phyloP scores from a whole-genome alignment of 2,113 vertebrate genomes.

The Dicentrarchus labrax region DNA sequence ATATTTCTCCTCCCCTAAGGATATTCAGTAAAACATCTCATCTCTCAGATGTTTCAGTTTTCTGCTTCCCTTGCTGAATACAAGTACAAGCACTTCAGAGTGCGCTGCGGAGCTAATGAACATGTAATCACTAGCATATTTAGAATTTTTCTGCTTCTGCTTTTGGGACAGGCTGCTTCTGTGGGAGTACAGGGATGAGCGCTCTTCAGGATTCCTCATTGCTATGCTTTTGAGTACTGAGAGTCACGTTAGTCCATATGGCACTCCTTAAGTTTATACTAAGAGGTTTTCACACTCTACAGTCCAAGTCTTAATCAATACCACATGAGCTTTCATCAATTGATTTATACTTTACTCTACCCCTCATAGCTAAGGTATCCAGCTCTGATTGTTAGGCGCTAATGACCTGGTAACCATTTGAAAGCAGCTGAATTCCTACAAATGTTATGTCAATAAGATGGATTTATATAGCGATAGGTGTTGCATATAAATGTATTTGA shows the following conservation, averaged over 20 bases:
- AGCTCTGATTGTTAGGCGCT: conserved; percentile 60
- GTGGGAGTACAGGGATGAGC: conserved; percentile 35
- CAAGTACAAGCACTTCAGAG: conserved; percentile 53
- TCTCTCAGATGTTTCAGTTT: conserved; percentile 54
- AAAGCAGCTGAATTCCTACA: conserved; percentile 71
- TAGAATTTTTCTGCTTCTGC: conserved; percentile 29
- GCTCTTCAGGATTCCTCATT: conserved; percentile 47
- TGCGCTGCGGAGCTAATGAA: conserved; percentile 54
- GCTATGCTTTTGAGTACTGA: conserved; percentile 29
- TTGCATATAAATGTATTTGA: conserved; percentile 66
- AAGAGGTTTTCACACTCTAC: conserved; percentile 40
- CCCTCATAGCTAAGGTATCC: conserved; percentile 46
- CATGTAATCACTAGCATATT: conserved; percentile 63
- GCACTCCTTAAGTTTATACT: conserved; percentile 34
- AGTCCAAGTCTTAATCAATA: conserved; percentile 62
- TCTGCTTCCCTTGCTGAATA: conserved; percentile 42
- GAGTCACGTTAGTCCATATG: conserved; percentile 30
- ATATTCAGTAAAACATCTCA: conserved; percentile 61
- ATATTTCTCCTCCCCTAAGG: conserved; percentile 37
- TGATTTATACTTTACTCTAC: conserved; percentile 56
- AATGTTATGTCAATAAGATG: conserved; percentile 75
- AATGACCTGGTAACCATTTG: conserved; percentile 66
- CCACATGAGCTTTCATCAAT: conserved; percentile 57
- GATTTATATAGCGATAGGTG: conserved; percentile 59
- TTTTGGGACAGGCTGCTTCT: conserved; percentile 21